Conservation (phyloP, 2,888 invertebrate genomes). For the Dusona sp. region DNA sequence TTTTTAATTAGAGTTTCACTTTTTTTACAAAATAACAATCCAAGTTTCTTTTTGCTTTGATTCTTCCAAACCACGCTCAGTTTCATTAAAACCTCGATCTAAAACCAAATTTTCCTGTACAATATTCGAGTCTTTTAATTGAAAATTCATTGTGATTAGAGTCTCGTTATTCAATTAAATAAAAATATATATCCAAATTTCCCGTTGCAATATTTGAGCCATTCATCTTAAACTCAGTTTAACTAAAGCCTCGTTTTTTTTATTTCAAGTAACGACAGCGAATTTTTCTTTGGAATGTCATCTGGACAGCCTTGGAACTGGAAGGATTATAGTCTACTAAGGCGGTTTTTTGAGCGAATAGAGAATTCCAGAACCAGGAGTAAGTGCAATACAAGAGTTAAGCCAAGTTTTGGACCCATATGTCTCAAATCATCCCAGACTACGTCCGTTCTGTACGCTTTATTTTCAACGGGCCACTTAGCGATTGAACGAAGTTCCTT, state of each 20-base stretch:
- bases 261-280: not conserved
- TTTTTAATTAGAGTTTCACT: not conserved
- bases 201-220: not conserved
- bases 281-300: not conserved
- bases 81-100: not conserved
- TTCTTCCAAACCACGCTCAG: not conserved
- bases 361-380: slow-evolving; percentile 15
- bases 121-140: not conserved
- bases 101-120: not conserved
- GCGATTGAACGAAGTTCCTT: slow-evolving; percentile 63
- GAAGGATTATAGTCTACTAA: not conserved
- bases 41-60: not conserved
- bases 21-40: not conserved
- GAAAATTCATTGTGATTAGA: not conserved
- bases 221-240: not conserved
- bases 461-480: slow-evolving; percentile 57
- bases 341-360: not conserved
- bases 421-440: slow-evolving; percentile 8
- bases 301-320: not conserved
- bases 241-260: not conserved
- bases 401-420: not conserved
- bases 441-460: slow-evolving; percentile 29
- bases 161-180: not conserved
- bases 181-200: not conserved
- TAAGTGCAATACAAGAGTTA: slow-evolving; percentile 22